These are phyloP conservation scores for Chondrosia reniformis DNA, from an alignment of 37 sponge, comb jelly and placozoan genomes.

Conservation along the genomic window DNA sequence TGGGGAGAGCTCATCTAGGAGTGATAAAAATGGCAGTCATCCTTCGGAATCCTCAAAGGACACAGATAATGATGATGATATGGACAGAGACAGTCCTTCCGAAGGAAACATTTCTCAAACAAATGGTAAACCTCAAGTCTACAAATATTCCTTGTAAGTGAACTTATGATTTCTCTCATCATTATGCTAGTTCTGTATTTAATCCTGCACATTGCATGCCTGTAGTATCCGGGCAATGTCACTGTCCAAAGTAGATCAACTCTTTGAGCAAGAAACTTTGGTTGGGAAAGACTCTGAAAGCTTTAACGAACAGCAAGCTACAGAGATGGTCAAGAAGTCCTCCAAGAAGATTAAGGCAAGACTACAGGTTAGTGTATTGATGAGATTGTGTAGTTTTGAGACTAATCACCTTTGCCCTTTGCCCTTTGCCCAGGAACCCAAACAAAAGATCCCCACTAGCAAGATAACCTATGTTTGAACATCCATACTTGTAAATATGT, in stretches of 20 bases:
- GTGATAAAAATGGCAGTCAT: too few relatives aligned
- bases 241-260: slow-evolving; percentile 53
- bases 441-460: too few relatives aligned
- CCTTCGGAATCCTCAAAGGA: too few relatives aligned
- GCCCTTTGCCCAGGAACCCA: too few relatives aligned
- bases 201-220: background rate
- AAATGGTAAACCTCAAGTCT: too few relatives aligned
- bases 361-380: background rate
- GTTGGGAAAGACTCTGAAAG: slow-evolving; percentile 28
- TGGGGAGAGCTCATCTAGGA: too few relatives aligned
- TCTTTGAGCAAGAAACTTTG: slow-evolving; percentile 69
- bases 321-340: background rate
- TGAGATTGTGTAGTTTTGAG: background rate
- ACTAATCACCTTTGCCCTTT: too few relatives aligned
- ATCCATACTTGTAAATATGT: too few relatives aligned
- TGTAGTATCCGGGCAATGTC: slow-evolving; percentile 11
- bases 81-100: background rate
- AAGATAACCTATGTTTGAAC: too few relatives aligned
- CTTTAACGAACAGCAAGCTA: slow-evolving; percentile 1
- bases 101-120: too few relatives aligned
- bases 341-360: slow-evolving; percentile 2
- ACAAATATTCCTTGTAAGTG: background rate
- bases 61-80: too few relatives aligned
- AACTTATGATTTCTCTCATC: background rate
- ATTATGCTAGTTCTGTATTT: background rate